These are phyloP conservation scores for Denticeps clupeoides DNA, from an alignment of 2,797 vertebrate genomes.

Conservation along the genomic window DNA sequence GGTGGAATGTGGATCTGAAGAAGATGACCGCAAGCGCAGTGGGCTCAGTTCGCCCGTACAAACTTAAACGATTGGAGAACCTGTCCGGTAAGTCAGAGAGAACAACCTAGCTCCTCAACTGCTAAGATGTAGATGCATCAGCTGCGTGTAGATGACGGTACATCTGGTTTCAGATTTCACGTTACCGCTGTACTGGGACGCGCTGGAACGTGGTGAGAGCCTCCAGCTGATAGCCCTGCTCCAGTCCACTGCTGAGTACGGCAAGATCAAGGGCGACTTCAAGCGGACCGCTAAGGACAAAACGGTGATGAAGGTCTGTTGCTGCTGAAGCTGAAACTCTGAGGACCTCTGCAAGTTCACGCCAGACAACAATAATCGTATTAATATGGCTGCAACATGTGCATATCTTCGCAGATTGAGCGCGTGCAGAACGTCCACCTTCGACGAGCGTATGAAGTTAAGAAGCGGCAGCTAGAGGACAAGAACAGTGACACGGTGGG, in stretches of 20 bases:
- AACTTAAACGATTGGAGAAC: conserved; percentile 42
- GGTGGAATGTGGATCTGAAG: conserved; percentile 28
- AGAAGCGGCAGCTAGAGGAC: conserved; percentile 31
- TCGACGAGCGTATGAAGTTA: conserved; percentile 36
- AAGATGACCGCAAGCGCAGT: conserved; percentile 11
- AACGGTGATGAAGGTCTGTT: conserved; percentile 36
- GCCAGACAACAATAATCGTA: not conserved
- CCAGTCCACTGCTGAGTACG: conserved; percentile 33
- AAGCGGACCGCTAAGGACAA: conserved; percentile 6
- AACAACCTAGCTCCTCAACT: not conserved
- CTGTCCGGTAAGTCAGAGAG: conserved; percentile 30
- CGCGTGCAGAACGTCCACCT: conserved; percentile 49
- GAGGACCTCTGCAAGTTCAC: too few relatives aligned
- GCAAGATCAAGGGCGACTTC: conserved; percentile 28
- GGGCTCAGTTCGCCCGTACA: fast-evolving
- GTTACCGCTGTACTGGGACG: conserved; percentile 49
- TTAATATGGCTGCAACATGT: not conserved
- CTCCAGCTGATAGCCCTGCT: conserved; percentile 20
- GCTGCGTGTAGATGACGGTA: too few relatives aligned
- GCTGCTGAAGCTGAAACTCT: too few relatives aligned
- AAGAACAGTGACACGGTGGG: conserved; percentile 24
- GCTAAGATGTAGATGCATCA: not conserved
- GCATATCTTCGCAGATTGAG: conserved; percentile 37
- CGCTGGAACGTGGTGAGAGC: conserved; percentile 14
- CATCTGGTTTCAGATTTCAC: conserved; percentile 35